Evolutionary conservation across 1,140 invertebrate species (phyloP).

Genomic region (Periplaneta americana): DNA sequence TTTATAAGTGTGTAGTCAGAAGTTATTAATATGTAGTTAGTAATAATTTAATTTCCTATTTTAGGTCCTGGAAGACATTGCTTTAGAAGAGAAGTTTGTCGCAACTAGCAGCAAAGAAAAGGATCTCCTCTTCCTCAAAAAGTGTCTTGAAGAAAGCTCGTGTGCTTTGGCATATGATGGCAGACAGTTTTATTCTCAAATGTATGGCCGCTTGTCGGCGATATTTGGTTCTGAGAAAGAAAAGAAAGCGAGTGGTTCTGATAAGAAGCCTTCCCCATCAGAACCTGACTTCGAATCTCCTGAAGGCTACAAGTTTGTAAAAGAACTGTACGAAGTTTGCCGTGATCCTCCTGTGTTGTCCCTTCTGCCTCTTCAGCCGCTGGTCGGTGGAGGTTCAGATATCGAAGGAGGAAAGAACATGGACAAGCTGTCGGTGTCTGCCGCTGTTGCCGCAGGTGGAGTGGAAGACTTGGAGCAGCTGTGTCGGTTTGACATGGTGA

Average conservation of each 20-base stretch:
- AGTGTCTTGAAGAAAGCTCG: constrained; percentile 57
- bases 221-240: constrained; percentile 29
- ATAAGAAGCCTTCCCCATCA: constrained; percentile 15
- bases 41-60: constrained; percentile 29
- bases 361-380: constrained; percentile 3
- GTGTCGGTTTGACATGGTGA: constrained; percentile 44
- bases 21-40: constrained; percentile 1
- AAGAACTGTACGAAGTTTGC: constrained; percentile 11
- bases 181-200: constrained; percentile 65
- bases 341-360: constrained; percentile 4
- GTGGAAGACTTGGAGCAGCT: neutral
- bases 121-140: constrained; percentile 48
- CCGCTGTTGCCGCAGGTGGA: neutral
- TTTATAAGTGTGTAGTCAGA: too few species aligned
- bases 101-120: constrained; percentile 15
- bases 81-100: constrained; percentile 33
- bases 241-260: constrained; percentile 28
- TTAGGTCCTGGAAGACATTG: constrained; percentile 60
- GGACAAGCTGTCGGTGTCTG: neutral
- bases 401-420: neutral
- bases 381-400: neutral
- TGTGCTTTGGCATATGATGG: constrained; percentile 67
- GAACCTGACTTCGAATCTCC: constrained; percentile 23
- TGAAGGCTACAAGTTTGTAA: constrained; percentile 12
- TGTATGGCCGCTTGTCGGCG: constrained; percentile 46